These are phyloP conservation scores for Zaprionus nigranus DNA, from an alignment of 1,140 invertebrate species.

Conservation along the genomic window DNA sequence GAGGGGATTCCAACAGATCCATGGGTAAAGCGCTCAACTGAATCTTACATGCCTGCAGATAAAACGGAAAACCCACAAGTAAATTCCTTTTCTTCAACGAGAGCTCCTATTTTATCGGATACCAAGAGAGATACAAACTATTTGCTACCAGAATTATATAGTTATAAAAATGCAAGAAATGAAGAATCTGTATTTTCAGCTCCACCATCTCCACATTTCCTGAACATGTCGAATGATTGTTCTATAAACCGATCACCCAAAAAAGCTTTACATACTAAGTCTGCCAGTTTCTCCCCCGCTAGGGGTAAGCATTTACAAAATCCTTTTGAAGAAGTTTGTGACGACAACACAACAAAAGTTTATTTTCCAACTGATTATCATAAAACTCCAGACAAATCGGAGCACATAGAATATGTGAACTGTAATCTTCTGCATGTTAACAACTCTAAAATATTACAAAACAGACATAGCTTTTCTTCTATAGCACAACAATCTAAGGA, in stretches of 20 bases:
- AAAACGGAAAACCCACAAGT: slow-evolving; percentile 37
- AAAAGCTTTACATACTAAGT: slow-evolving; percentile 46
- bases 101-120: slow-evolving; percentile 29
- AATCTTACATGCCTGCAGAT: slow-evolving; percentile 22
- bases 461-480: slow-evolving; percentile 76
- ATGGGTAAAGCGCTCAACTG: slow-evolving; percentile 63
- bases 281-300: slow-evolving; percentile 68
- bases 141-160: slow-evolving; percentile 44
- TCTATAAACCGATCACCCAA: slow-evolving; percentile 27
- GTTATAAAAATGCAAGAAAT: slow-evolving; percentile 25
- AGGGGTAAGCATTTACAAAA: slow-evolving; percentile 54
- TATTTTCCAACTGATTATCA: slow-evolving; percentile 15
- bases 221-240: slow-evolving; percentile 49
- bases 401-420: slow-evolving; percentile 33
- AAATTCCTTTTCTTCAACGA: slow-evolving; percentile 49
- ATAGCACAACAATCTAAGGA: slow-evolving; percentile 64
- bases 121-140: slow-evolving; percentile 41
- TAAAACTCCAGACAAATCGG: slow-evolving; percentile 19
- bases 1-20: slow-evolving; percentile 51
- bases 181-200: slow-evolving; percentile 58
- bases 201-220: slow-evolving; percentile 64
- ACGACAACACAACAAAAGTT: slow-evolving; percentile 19
- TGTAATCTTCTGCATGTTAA: slow-evolving; percentile 47
- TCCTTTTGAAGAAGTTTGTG: slow-evolving; percentile 49
- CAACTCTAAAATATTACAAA: slow-evolving; percentile 57